Evolutionary conservation across 2,888 invertebrate species (phyloP).

Genomic region (Dorcus hopei): DNA sequence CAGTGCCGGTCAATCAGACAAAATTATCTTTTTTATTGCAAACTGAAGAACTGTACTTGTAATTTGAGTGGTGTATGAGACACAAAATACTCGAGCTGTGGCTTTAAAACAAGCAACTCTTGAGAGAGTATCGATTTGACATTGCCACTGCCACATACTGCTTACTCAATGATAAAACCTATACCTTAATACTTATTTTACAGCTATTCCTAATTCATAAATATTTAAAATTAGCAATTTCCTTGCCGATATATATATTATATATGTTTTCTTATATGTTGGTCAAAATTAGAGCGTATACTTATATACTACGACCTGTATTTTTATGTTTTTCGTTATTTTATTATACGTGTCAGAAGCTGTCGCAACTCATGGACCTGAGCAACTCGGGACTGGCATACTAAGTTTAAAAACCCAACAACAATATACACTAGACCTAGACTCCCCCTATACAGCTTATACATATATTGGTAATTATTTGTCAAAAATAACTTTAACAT

Average conservation of each 20-base stretch:
- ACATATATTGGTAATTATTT: slow-evolving; percentile 48
- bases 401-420: slow-evolving; percentile 41
- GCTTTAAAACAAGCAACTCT: no score
- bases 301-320: slow-evolving; percentile 8
- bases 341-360: slow-evolving; percentile 13
- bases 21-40: no score
- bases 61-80: no score
- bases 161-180: slow-evolving; percentile 18
- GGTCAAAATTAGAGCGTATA: slow-evolving; percentile 8
- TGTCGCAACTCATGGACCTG: slow-evolving; percentile 25
- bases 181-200: slow-evolving; percentile 13
- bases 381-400: slow-evolving; percentile 39
- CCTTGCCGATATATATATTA: slow-evolving; percentile 5
- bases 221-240: slow-evolving; percentile 14
- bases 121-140: neutral
- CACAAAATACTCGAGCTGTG: no score
- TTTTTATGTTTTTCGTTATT: slow-evolving; percentile 12
- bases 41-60: no score
- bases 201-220: slow-evolving; percentile 13
- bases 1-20: no score
- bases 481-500: slow-evolving; percentile 49
- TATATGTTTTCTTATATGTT: slow-evolving; percentile 7
- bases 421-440: slow-evolving; percentile 48
- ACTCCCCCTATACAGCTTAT: slow-evolving; percentile 48
- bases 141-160: slow-evolving; percentile 7